A percentile compares a stretch with the other conserved stretches of the same genome.
These are phyloP conservation scores for Argyresthia albistria DNA, from an alignment of 2,888 invertebrate genomes.

Conservation along the genomic window DNA sequence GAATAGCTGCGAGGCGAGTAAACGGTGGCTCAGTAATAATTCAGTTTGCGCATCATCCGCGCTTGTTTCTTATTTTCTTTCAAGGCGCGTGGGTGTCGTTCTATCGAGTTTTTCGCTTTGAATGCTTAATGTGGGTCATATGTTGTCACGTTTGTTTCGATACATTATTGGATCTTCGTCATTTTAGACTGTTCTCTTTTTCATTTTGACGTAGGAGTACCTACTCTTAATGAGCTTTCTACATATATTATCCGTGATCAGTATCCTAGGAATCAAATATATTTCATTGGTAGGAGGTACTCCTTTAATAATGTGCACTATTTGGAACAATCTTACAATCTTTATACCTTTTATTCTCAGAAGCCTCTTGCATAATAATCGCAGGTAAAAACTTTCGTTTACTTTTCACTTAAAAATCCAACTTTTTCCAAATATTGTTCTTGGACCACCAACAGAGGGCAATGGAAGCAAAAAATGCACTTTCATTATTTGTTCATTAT, in stretches of 20 bases:
- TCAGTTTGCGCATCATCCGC: slow-evolving; percentile 42
- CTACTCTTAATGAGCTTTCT: neutral
- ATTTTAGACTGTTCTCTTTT: neutral
- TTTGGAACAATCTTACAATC: neutral
- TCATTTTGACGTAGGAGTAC: neutral
- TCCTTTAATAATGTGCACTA: no score
- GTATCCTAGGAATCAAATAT: no score
- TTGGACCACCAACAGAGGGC: slow-evolving; percentile 31
- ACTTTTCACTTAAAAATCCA: slow-evolving; percentile 16
- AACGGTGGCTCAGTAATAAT: slow-evolving; percentile 50
- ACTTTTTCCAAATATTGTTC: slow-evolving; percentile 5
- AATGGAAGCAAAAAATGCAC: slow-evolving; percentile 25
- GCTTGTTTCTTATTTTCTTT: slow-evolving; percentile 7
- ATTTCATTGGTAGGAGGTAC: no score
- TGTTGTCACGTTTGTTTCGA: slow-evolving; percentile 13
- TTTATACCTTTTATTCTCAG: neutral
- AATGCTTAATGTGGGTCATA: slow-evolving; percentile 24
- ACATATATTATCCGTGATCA: no score
- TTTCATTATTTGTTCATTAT: slow-evolving; percentile 36
- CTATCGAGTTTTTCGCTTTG: slow-evolving; percentile 3
- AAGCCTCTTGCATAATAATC: slow-evolving; percentile 16
- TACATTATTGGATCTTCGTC: slow-evolving; percentile 22
- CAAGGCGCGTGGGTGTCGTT: slow-evolving; percentile 3
- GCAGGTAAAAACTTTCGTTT: slow-evolving; percentile 16
- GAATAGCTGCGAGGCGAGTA: slow-evolving; percentile 43